phyloP scores from a whole-genome alignment of 2,888 invertebrate genomes.

The Diaprepes abbreviatus region DNA sequence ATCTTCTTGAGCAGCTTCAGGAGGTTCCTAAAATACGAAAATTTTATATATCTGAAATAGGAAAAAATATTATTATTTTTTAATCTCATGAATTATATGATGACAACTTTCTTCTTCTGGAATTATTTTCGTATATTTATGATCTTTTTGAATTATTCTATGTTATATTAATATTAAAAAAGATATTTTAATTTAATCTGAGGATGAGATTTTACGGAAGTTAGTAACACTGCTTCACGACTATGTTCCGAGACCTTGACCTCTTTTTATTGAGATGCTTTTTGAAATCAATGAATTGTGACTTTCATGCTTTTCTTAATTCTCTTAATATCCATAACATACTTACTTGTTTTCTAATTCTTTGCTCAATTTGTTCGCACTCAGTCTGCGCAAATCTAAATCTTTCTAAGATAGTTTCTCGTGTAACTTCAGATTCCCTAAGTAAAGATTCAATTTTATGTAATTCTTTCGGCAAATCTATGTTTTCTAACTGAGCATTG shows the following conservation, averaged over 20 bases:
- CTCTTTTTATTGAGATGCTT: too few relatives aligned
- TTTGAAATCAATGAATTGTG: too few relatives aligned
- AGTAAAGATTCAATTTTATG: slow-evolving; percentile 71
- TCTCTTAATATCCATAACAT: not conserved
- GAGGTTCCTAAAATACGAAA: slow-evolving; percentile 76
- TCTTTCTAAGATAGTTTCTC: slow-evolving; percentile 75
- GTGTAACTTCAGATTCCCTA: slow-evolving; percentile 76
- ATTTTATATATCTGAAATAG: too few relatives aligned
- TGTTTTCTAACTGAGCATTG: slow-evolving; percentile 67
- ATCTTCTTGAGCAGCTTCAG: slow-evolving; percentile 77
- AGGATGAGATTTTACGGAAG: too few relatives aligned
- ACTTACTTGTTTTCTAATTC: slow-evolving; percentile 75
- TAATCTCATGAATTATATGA: too few relatives aligned
- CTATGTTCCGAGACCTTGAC: too few relatives aligned
- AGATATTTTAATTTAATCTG: too few relatives aligned
- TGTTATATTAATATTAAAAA: too few relatives aligned
- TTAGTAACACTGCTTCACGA: too few relatives aligned
- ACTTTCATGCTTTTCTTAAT: not conserved
- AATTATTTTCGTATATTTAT: too few relatives aligned
- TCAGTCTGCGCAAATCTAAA: slow-evolving; percentile 77
- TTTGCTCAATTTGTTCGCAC: slow-evolving; percentile 76
- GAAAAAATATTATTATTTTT: slow-evolving; percentile 51
- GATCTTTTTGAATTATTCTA: too few relatives aligned
- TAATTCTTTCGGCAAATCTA: slow-evolving; percentile 67
- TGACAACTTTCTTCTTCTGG: too few relatives aligned